These are phyloP conservation scores for Dorcus hopei DNA, from an alignment of 2,888 invertebrate species.

Conservation along the genomic window DNA sequence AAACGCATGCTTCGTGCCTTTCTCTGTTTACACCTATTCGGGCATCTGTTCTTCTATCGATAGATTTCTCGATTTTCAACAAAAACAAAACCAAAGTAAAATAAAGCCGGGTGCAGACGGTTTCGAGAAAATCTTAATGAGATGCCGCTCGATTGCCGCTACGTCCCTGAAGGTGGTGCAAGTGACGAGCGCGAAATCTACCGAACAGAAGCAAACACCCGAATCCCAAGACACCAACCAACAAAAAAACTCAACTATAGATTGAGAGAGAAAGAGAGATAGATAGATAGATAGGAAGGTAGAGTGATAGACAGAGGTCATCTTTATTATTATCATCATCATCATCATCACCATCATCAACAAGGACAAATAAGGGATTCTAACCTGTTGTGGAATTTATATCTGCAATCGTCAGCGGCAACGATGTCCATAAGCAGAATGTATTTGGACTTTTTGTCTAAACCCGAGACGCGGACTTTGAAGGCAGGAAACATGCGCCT, in stretches of 20 bases:
- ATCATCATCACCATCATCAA: constrained; percentile 5
- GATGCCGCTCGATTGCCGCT: not conserved
- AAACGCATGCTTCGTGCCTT: constrained; percentile 70
- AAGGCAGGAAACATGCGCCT: constrained; percentile 98
- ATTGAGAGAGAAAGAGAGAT: not conserved
- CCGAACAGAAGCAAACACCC: constrained; percentile 32
- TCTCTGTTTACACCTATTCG: constrained; percentile 45
- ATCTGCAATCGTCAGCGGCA: constrained; percentile 93
- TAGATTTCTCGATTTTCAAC: not conserved
- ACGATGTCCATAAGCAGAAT: constrained; percentile 97
- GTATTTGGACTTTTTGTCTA: constrained; percentile 97
- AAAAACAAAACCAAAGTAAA: not conserved
- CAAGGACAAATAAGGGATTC: constrained; percentile 28
- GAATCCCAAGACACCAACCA: constrained; percentile 28
- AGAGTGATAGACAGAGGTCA: not conserved
- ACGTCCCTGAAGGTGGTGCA: not conserved
- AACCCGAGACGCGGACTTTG: constrained; percentile 93
- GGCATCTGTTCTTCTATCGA: constrained; percentile 41
- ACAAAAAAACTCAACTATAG: constrained; percentile 9
- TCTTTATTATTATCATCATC: constrained; percentile 1
- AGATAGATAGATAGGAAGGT: constrained; percentile 1
- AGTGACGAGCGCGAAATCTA: constrained; percentile 12
- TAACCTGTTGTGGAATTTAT: constrained; percentile 93
- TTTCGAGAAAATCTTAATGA: not conserved
- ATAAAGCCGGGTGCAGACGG: not conserved